Evolutionary conservation across 2,888 invertebrate species (phyloP).

Genomic region (Laothoe populi): DNA sequence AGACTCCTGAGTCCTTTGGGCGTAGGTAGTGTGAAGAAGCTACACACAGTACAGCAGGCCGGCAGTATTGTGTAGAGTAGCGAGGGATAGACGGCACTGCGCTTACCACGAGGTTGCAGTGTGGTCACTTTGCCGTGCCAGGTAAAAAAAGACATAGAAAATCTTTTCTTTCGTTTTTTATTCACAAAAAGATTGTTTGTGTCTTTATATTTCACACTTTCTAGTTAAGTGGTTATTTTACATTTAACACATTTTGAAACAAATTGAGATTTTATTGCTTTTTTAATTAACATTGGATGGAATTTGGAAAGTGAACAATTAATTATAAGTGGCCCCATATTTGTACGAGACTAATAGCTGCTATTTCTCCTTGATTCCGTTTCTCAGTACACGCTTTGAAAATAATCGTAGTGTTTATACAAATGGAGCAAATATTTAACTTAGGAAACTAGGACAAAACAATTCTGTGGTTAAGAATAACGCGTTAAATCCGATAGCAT

Average conservation of each 20-base stretch:
- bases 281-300: not conserved
- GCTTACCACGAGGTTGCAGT: too few relatives aligned
- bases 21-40: too few relatives aligned
- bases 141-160: too few relatives aligned
- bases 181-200: not conserved
- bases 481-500: not conserved
- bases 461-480: slow-evolving; percentile 11
- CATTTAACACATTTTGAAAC: not conserved
- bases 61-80: too few relatives aligned
- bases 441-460: slow-evolving; percentile 7
- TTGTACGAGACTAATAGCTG: not conserved
- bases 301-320: slow-evolving; percentile 4
- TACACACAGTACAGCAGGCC: too few relatives aligned
- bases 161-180: slow-evolving; percentile 16
- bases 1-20: too few relatives aligned
- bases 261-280: not conserved
- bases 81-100: too few relatives aligned
- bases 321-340: not conserved
- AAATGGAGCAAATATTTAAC: slow-evolving; percentile 18
- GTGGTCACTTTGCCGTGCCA: too few relatives aligned
- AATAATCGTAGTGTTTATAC: slow-evolving; percentile 21
- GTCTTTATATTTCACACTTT: not conserved
- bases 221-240: not conserved
- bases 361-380: slow-evolving; percentile 9
- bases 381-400: slow-evolving; percentile 7